A percentile compares a stretch with the other conserved stretches of the same genome.
phyloP scores from a whole-genome alignment of 2,888 invertebrate genomes.

The Torymus aiolomorphi region DNA sequence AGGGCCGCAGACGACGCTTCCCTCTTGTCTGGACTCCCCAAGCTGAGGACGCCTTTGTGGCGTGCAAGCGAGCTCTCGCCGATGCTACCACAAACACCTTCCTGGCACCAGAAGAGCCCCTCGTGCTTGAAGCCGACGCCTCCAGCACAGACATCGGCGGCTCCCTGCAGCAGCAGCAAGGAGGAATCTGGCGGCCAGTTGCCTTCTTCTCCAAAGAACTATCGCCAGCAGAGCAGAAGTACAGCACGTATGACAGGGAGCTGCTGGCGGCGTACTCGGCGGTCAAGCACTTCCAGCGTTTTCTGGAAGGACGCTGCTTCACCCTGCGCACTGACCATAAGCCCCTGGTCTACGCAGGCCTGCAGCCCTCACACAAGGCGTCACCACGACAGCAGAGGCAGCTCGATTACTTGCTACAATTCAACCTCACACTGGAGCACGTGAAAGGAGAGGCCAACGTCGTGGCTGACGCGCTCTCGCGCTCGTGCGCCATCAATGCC shows the following conservation, averaged over 20 bases:
- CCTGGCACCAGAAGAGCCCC: conserved; percentile 46
- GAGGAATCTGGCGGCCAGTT: conserved; percentile 59
- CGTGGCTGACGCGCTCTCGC: conserved; percentile 13
- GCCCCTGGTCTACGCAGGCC: conserved; percentile 44
- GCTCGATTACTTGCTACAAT: background rate
- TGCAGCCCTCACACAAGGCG: conserved; percentile 15
- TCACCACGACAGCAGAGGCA: background rate
- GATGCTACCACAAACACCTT: conserved; percentile 54
- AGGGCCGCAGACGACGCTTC: conserved; percentile 25
- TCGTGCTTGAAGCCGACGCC: conserved; percentile 56
- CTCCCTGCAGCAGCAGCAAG: conserved; percentile 59
- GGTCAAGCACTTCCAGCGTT: conserved; percentile 59
- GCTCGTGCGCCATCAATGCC: background rate
- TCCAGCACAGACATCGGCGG: conserved; percentile 62
- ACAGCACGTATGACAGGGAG: conserved; percentile 63
- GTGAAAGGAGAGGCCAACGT: background rate
- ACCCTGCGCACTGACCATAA: conserved; percentile 58
- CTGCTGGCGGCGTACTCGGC: conserved; percentile 62
- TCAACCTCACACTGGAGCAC: background rate
- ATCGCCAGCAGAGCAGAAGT: conserved; percentile 60
- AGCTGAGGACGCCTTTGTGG: conserved; percentile 49
- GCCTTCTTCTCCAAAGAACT: conserved; percentile 65
- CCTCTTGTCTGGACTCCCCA: conserved; percentile 50
- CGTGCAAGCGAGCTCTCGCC: conserved; percentile 49
- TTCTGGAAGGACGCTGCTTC: conserved; percentile 58